Percentiles rank a stretch among this genome's conserved stretches.
Evolutionary conservation across 2,113 vertebrate species (phyloP).

Genomic region (Sylvia atricapilla): DNA sequence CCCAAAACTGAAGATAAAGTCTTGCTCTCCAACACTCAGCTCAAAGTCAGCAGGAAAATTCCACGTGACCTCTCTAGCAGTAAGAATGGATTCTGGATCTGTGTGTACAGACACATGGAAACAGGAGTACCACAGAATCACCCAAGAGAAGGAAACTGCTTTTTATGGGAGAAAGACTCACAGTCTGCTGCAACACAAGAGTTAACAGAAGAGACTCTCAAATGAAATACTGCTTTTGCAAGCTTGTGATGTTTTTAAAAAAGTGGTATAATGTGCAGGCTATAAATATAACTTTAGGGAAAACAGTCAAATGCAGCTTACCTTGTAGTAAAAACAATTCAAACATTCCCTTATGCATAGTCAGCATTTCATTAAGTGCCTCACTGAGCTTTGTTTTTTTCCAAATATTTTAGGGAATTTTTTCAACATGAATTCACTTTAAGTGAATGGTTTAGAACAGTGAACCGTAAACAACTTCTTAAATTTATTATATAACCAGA

Average conservation of each 20-base stretch:
- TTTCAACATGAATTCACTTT: neutral
- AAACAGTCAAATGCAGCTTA: neutral
- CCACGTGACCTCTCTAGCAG: neutral
- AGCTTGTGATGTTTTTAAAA: neutral
- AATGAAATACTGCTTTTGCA: neutral
- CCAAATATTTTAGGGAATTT: neutral
- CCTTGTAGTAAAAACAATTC: neutral
- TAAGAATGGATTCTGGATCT: neutral
- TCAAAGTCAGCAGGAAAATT: neutral
- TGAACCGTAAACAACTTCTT: neutral
- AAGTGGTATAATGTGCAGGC: neutral
- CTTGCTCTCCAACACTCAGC: neutral
- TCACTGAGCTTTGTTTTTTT: conserved; percentile 3
- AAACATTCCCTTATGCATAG: neutral
- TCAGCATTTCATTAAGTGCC: conserved; percentile 35
- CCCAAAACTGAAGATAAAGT: neutral
- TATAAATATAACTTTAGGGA: neutral
- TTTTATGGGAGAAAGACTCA: neutral
- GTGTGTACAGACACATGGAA: neutral
- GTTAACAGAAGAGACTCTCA: neutral
- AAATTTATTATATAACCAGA: neutral
- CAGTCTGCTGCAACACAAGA: neutral
- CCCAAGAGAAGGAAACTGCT: neutral
- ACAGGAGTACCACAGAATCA: neutral
- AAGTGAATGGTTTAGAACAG: neutral